Base-by-base conservation (phyloP, 2,113 vertebrate species). In the Rhynchopsitta pachyrhyncha region DNA sequence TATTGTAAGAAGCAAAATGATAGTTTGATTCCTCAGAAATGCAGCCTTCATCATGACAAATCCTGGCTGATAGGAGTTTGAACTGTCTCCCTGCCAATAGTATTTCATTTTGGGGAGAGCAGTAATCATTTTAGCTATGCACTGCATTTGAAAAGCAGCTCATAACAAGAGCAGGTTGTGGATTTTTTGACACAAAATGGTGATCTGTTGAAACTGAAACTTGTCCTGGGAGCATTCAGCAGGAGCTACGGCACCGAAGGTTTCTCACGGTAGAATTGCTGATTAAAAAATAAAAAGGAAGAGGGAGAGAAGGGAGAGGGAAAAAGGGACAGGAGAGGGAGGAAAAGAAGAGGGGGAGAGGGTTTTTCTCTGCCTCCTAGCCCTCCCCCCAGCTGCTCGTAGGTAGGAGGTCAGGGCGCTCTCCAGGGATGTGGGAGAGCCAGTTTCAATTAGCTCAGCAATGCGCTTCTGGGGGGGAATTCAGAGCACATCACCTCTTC, bases 1-100 rank as follows among this genome's bases (percentile, higher is more conserved):
- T n/a, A 94, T 80, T 96, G 85, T 97, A 77, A 87, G 86, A 95
- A 87, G 89, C 63, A 97, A 97, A 96, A 95, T 73, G 88, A 96
- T 94, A 85, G 88, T 91, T 87, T 95, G 88, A 93, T 94, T 92
- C 55, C 71, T 75, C 82, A 94, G 87, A 94, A 95, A 93, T 1
- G 2, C 95, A 97, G 87, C 69, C 62, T 71, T 97, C 92, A 94
- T 87, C 14, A 2, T 94, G 96, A 97, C 95, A 94, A 96, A 89
- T 81, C 86, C 92, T 95, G 91, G 82, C 82, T 93, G 76, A 63
- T 86, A 92, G 68, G 80, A 95, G 60, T 95, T 93, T 88, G 94
- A 97, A 92, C 62, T 77, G 82, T 94, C 86, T 97, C 90, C 57
- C 67, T 97, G 95, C 94, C 95, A 96, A 91, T 91, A 90, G 41